These are phyloP conservation scores for Mimas tiliae DNA, from an alignment of 2,888 invertebrate genomes.

Conservation along the genomic window DNA sequence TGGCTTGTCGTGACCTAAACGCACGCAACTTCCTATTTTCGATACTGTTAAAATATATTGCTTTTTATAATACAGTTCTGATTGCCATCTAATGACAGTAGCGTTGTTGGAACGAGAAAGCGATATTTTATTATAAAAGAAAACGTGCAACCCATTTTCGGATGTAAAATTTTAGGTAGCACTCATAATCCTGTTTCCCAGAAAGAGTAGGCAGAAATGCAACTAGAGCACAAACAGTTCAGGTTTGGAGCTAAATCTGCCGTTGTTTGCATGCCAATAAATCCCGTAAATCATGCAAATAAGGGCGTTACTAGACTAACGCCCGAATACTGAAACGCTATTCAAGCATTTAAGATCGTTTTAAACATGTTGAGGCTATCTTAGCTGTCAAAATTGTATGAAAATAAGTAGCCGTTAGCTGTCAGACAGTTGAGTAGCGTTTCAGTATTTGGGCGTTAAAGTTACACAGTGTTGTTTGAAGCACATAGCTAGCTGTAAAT, in stretches of 20 bases:
- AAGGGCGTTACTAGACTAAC: no score
- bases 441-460: no score
- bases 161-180: background rate
- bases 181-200: background rate
- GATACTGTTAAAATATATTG: conserved; percentile 37
- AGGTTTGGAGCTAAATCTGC: background rate
- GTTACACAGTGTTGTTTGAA: no score
- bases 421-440: no score
- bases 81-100: conserved; percentile 43
- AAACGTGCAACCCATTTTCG: background rate
- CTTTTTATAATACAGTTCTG: conserved; percentile 38
- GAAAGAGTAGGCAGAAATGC: background rate
- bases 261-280: background rate
- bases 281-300: no score
- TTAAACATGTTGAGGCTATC: no score
- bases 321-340: no score
- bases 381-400: no score
- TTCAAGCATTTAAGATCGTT: no score
- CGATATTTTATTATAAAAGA: background rate
- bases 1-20: conserved; percentile 4
- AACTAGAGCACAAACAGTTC: background rate
- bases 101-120: conserved; percentile 36
- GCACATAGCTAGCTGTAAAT: no score
- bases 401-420: no score
- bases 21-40: conserved; percentile 36